Evolutionary conservation across 1,140 invertebrate genomes (phyloP).

Genomic region (Microplitis mediator): DNA sequence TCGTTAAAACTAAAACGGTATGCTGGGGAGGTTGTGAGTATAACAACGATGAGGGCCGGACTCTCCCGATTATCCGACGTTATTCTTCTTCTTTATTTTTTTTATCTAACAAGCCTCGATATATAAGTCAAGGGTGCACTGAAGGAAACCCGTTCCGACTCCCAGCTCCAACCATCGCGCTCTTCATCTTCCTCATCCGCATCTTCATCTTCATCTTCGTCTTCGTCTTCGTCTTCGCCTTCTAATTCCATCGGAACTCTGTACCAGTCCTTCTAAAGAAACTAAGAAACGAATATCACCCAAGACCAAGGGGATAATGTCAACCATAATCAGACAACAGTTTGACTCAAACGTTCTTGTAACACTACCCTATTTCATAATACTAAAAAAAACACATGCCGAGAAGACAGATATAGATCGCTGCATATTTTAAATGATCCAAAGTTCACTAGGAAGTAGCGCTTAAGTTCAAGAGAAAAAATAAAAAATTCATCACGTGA

Average conservation of each 20-base stretch:
- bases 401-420: not conserved
- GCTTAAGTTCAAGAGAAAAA: not conserved
- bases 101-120: slow-evolving; percentile 13
- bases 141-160: not conserved
- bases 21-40: slow-evolving; percentile 32
- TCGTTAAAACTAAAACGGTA: slow-evolving; percentile 53
- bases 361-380: not conserved
- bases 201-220: not conserved
- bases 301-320: too few relatives aligned
- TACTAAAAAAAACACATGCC: not conserved
- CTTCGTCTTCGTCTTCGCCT: too few relatives aligned
- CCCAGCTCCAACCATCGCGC: not conserved
- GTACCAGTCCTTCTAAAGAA: not conserved
- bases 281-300: too few relatives aligned
- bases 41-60: not conserved
- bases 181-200: not conserved
- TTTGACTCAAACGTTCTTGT: not conserved
- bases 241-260: not conserved
- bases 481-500: not conserved
- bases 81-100: slow-evolving; percentile 12
- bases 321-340: not conserved
- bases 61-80: not conserved
- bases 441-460: not conserved
- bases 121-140: slow-evolving; percentile 39
- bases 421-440: not conserved